phyloP scores from a whole-genome alignment of 1,140 invertebrate genomes.

The Eriocheir sinensis region DNA sequence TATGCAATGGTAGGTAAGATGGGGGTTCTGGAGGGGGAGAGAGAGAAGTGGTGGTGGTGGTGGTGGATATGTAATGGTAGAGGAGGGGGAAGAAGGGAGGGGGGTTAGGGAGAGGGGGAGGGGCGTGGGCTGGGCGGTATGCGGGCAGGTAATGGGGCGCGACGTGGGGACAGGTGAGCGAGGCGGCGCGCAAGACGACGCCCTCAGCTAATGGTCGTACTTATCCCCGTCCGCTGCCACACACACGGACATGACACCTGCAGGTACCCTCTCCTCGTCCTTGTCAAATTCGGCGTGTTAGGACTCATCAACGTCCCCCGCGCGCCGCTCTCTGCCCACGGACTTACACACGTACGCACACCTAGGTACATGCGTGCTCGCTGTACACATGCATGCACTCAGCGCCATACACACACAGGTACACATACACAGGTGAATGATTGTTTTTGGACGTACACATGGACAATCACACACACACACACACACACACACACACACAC shows the following conservation, averaged over 20 bases:
- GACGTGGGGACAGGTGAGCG: not conserved
- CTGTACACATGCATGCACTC: not conserved
- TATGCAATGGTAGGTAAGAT: not conserved
- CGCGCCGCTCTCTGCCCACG: not conserved
- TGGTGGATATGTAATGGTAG: not conserved
- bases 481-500: conserved; percentile 34
- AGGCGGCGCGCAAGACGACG: not conserved
- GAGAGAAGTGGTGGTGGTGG: not conserved
- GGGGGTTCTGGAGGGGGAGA: not conserved
- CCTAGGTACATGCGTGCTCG: not conserved
- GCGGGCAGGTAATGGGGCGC: not conserved
- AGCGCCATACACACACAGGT: not conserved
- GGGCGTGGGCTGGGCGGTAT: conserved; percentile 7
- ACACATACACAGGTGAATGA: not conserved
- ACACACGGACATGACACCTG: not conserved
- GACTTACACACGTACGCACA: conserved; percentile 34
- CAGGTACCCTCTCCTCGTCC: conserved; percentile 33
- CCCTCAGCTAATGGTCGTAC: not conserved
- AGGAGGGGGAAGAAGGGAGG: not conserved
- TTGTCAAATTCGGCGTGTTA: not conserved
- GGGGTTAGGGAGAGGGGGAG: not conserved
- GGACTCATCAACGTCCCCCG: not conserved
- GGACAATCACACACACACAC: conserved; percentile 28
- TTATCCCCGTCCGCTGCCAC: conserved; percentile 32
- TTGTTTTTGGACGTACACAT: not conserved